Conservation (phyloP, 1,140 invertebrate genomes). For the Trissolcus basalis region DNA sequence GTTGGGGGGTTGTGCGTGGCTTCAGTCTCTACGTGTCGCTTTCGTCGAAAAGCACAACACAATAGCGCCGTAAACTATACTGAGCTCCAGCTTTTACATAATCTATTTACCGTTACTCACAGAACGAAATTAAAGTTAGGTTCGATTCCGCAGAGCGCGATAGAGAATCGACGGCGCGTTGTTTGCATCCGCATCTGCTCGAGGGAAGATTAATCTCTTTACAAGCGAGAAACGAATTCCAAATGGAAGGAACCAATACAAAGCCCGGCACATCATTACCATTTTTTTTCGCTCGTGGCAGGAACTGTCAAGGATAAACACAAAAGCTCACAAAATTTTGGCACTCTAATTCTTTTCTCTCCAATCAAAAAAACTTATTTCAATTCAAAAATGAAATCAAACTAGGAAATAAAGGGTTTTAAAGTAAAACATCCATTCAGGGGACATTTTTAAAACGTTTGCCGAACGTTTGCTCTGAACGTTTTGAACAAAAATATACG, state of each 20-base stretch:
- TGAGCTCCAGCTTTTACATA: constrained; percentile 54
- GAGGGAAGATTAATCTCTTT: constrained; percentile 57
- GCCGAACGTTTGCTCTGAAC: too few relatives aligned
- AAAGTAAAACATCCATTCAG: too few relatives aligned
- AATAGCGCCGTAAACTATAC: constrained; percentile 52
- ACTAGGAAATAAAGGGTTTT: too few relatives aligned
- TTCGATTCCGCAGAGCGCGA: constrained; percentile 45
- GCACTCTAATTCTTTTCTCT: too few relatives aligned
- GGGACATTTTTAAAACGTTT: too few relatives aligned
- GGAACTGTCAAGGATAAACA: too few relatives aligned
- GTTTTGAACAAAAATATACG: too few relatives aligned
- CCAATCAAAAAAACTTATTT: too few relatives aligned
- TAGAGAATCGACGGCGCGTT: constrained; percentile 51
- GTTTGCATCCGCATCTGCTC: constrained; percentile 53
- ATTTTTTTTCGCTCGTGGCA: constrained; percentile 28
- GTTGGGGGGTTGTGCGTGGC: constrained; percentile 74
- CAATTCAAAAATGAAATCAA: too few relatives aligned
- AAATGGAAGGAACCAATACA: constrained; percentile 37
- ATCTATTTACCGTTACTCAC: constrained; percentile 58
- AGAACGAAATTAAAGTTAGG: constrained; percentile 57
- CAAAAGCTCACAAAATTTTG: too few relatives aligned
- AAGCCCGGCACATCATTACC: constrained; percentile 30
- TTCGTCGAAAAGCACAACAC: constrained; percentile 56
- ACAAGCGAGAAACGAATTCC: constrained; percentile 46
- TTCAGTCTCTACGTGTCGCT: constrained; percentile 73